Conservation (phyloP, 2,113 vertebrate species). For the Aspidoscelis tigris region DNA sequence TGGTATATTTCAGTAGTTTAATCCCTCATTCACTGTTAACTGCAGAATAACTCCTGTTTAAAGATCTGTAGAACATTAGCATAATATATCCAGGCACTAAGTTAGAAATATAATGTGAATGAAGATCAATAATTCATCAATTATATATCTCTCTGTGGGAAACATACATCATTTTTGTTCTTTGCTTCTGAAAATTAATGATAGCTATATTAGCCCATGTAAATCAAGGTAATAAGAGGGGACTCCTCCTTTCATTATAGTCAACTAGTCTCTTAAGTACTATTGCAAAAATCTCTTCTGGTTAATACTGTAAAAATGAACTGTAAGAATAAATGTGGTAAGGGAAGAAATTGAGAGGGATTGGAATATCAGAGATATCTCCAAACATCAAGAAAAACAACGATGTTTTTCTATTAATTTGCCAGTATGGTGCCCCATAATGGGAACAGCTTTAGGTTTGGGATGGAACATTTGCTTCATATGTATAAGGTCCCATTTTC, state of each 20-base stretch:
- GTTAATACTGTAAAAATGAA: constrained; percentile 13
- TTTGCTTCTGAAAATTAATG: constrained; percentile 27
- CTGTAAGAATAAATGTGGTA: background rate
- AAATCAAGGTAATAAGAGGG: constrained; percentile 18
- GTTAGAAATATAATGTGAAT: constrained; percentile 7
- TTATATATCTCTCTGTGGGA: background rate
- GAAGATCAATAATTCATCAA: constrained; percentile 16
- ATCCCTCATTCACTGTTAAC: background rate
- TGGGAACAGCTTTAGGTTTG: too few relatives aligned
- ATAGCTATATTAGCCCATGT: constrained; percentile 18
- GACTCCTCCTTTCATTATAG: constrained; percentile 30
- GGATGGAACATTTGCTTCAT: too few relatives aligned
- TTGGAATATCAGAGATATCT: background rate
- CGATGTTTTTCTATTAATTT: background rate
- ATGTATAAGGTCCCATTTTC: too few relatives aligned
- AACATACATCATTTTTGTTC: constrained; percentile 13
- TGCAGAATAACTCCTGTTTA: background rate
- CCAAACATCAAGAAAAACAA: background rate
- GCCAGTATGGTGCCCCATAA: too few relatives aligned
- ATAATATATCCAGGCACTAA: background rate
- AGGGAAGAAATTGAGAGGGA: background rate
- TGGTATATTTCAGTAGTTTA: background rate
- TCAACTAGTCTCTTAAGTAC: constrained; percentile 23
- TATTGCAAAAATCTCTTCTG: constrained; percentile 4
- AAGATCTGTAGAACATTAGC: background rate